Evolutionary conservation across 2,888 invertebrate genomes (phyloP), one percentile per base, ranked within the genome.

Genomic region (Deroplatys truncata): DNA sequence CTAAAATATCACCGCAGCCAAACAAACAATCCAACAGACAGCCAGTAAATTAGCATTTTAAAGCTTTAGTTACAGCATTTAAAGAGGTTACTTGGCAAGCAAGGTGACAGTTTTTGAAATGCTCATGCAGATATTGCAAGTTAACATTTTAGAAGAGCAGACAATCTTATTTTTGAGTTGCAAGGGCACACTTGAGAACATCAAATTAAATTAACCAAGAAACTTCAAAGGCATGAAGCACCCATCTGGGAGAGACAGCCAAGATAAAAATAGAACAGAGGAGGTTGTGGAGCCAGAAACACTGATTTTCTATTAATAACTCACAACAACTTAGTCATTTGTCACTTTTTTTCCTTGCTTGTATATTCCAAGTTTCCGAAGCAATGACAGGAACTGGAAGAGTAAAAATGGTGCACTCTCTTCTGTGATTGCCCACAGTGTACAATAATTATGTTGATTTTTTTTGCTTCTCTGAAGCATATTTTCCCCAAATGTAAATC

Each of bases 201-300:
- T 72, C 56, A 72, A 72, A 72, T 72, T 72, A 72, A 72, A 72
- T 72, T 72, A 72, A 72, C 56, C 25, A 25, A 72, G 56, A 72
- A 72, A 72, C 56, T 72, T 72, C 56, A 72, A 72, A 72, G 56
- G 56, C 56, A 72, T 20, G 56, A 25, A 72, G 25, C 16, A 72
- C 56, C 20, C 56, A 72, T 72, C 56, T 72, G 56, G 56, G 35
- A 87, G 31, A 29, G 82, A 82, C 20, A 82, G 87, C 82, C 87
- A 87, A 82, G 82, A 82, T 87, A 87, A 82, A 87, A 87, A 87
- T 87, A 72, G 56, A 87, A 83, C 87, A 87, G 82, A n/a, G 31
- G 31, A 82, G 87, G 43, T 28, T 83, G 83, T 28, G 28, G 28
- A 86, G 86, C 86, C 86, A 86, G 56, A 72, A 86, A 56, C 28